Base-by-base conservation (phyloP, 2,797 vertebrate species). In the Leuciscus waleckii region DNA sequence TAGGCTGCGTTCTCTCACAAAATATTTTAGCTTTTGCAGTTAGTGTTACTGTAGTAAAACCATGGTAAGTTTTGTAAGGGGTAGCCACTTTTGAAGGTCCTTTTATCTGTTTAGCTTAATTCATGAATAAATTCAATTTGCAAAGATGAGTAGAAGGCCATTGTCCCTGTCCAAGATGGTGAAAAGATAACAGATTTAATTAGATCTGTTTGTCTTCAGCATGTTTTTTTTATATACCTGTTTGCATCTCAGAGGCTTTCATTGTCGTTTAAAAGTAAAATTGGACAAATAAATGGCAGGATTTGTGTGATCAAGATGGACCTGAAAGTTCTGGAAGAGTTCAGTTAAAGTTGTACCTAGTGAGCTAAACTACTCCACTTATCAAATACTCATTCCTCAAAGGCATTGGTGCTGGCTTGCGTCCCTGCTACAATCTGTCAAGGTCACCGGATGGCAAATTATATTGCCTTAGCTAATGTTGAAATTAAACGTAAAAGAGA, bases 381-480 rank as follows among this genome's bases (percentile, higher is more conserved):
- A 82, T 86, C 83, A 68, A 86, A 74, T 39, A 17, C 73, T 70
- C 67, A 79, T 87, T 87, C 83, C 69, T 87, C 74, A 82, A 77
- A 90, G 74, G 69, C 70, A 86, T 49, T 46, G 37, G 39, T 87
- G 73, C 87, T 85, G 67, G 65, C 63, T 23, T n/a, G 3, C 13
- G 41, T 87, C 87, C 75, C 65, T 69, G 51, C 90, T 87, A 81
- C 74, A 49, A 87, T 81, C 88, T 73, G 82, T 88, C 86, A 84
- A 88, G 85, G 69, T 90, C 87, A 86, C 83, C 49, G 17, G 32
- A 78, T 69, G 65, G 83, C 89, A 82, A 89, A 78, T 90, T 87
- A 85, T 84, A 83, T 92, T 86, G 81, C 89, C 92, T 91, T 86
- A 81, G 87, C 87, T 92, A 91, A 91, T 85, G n/a, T 81, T 39